Conservation (phyloP, 2,113 vertebrate genomes). For the Epinephelus moara region DNA sequence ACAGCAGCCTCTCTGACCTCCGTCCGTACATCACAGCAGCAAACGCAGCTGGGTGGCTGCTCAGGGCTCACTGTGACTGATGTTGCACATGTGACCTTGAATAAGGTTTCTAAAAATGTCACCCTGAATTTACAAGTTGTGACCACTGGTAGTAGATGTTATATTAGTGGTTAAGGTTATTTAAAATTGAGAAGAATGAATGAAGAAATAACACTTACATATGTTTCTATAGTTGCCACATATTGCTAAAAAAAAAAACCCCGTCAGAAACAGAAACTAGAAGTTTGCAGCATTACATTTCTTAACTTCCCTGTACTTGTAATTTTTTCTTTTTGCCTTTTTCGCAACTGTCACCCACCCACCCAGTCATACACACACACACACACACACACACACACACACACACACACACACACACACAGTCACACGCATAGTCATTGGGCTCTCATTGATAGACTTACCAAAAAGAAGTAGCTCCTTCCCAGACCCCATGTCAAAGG, state of each 20-base stretch:
- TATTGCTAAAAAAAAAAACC: not conserved
- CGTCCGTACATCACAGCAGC: not conserved
- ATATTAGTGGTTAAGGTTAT: not conserved
- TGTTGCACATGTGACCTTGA: not conserved
- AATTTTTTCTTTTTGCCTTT: not conserved
- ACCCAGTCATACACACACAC: not conserved
- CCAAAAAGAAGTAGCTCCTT: slow-evolving; percentile 60
- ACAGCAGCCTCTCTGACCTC: slow-evolving; percentile 15
- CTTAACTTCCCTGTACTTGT: not conserved
- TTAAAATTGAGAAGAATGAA: not conserved
- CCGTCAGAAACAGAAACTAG: not conserved
- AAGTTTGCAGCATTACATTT: not conserved
- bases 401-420: slow-evolving; percentile 17
- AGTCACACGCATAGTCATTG: not conserved
- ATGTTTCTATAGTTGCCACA: not conserved
- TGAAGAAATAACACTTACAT: not conserved
- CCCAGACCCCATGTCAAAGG: slow-evolving; percentile 48
- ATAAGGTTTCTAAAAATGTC: not conserved
- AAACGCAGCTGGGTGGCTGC: not conserved
- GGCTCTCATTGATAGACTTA: slow-evolving; percentile 57
- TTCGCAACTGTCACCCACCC: not conserved
- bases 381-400: slow-evolving; percentile 6
- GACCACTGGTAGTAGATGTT: not conserved
- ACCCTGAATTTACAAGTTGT: not conserved
- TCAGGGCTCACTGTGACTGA: not conserved